Conservation (phyloP, 2,113 vertebrate genomes). For the Haplochromis burtoni region DNA sequence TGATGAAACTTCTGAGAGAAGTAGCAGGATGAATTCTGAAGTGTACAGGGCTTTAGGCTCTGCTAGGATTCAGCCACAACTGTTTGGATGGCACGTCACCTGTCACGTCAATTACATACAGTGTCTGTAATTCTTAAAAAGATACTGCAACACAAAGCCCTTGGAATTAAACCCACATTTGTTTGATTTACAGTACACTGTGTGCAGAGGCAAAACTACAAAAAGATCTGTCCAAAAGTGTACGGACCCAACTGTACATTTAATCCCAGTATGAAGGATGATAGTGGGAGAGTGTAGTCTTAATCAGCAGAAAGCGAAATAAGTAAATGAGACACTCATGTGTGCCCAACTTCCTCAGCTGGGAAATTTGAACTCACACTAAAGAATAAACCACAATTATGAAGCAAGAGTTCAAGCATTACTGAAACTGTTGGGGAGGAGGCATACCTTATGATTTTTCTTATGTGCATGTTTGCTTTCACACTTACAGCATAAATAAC, state of each 20-base stretch:
- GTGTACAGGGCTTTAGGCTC: not conserved
- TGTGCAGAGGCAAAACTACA: not conserved
- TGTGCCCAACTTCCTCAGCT: not conserved
- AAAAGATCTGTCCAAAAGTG: accelerated
- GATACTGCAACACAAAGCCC: accelerated
- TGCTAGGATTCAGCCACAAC: accelerated
- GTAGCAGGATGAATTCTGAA: not conserved
- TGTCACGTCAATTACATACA: not conserved
- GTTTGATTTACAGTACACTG: not conserved
- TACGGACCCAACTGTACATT: accelerated
- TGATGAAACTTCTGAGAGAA: not conserved
- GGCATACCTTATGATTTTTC: not conserved
- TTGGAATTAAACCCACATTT: not conserved
- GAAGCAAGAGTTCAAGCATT: not conserved
- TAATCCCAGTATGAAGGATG: not conserved
- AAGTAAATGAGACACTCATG: not conserved
- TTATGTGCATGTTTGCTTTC: not conserved
- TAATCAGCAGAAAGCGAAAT: not conserved
- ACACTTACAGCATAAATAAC: not conserved
- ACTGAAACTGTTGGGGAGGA: accelerated
- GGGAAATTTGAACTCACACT: not conserved
- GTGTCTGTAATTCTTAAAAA: not conserved
- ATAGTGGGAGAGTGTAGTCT: not conserved
- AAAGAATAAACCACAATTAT: not conserved
- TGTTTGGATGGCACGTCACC: not conserved